These are phyloP conservation scores for Serripes groenlandicus DNA, from an alignment of 2,888 invertebrate species.

Conservation along the genomic window DNA sequence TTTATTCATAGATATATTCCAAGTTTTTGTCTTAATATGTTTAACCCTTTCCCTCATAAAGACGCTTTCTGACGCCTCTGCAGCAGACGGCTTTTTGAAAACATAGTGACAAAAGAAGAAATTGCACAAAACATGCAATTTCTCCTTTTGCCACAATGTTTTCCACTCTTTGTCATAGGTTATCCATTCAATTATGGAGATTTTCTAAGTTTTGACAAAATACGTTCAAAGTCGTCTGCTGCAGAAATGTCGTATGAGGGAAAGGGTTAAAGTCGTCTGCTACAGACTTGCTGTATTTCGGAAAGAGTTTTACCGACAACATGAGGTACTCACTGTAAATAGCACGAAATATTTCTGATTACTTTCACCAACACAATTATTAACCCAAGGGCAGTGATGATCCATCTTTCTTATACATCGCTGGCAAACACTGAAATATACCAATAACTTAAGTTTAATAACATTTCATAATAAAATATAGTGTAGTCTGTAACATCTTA, in stretches of 20 bases:
- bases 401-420: conserved; percentile 94
- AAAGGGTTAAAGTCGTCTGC: neutral
- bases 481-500: too few relatives aligned
- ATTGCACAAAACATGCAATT: neutral
- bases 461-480: too few relatives aligned
- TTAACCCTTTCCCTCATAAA: neutral
- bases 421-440: conserved; percentile 90
- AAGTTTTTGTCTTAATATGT: too few relatives aligned
- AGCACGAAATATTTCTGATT: conserved; percentile 99
- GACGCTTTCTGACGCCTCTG: neutral
- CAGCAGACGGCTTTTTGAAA: neutral
- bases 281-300: neutral
- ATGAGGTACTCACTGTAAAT: conserved; percentile 88
- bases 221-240: neutral
- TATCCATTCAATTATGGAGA: too few relatives aligned
- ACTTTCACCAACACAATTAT: conserved; percentile 99
- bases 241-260: neutral
- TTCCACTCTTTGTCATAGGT: too few relatives aligned
- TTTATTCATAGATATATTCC: too few relatives aligned
- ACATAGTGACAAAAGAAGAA: neutral
- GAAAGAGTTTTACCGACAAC: neutral
- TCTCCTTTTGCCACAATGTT: neutral
- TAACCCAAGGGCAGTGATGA: conserved; percentile 98
- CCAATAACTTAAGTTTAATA: too few relatives aligned
- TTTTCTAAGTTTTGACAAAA: too few relatives aligned